Conservation (phyloP, 2,888 invertebrate species). For the Harpalus rufipes region DNA sequence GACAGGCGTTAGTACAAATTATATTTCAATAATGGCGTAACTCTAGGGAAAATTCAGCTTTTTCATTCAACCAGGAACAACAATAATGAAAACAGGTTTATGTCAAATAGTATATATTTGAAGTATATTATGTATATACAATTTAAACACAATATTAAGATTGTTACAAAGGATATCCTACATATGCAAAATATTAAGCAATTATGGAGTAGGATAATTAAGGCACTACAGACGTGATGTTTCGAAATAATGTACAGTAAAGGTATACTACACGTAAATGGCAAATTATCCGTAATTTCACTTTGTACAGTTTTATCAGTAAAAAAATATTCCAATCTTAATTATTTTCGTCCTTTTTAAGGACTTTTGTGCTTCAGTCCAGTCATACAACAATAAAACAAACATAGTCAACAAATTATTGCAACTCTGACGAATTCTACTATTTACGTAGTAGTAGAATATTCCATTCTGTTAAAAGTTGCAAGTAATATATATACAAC, state of each 20-base stretch:
- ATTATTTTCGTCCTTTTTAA: slow-evolving; percentile 28
- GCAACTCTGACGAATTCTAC: background rate
- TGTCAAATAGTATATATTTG: slow-evolving; percentile 52
- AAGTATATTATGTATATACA: slow-evolving; percentile 24
- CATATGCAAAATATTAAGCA: slow-evolving; percentile 48
- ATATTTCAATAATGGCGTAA: too few species aligned
- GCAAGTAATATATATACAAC: slow-evolving; percentile 31
- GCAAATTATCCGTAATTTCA: slow-evolving; percentile 27
- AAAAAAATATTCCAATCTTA: slow-evolving; percentile 54
- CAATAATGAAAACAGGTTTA: background rate
- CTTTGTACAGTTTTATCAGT: slow-evolving; percentile 47
- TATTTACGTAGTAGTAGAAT: background rate
- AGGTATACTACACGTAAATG: slow-evolving; percentile 39
- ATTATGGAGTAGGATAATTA: slow-evolving; percentile 56
- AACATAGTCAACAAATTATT: slow-evolving; percentile 26
- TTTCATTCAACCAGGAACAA: background rate
- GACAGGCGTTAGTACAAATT: too few species aligned
- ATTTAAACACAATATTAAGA: slow-evolving; percentile 53
- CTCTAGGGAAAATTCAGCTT: background rate
- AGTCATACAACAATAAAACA: slow-evolving; percentile 49
- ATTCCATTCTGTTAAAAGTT: background rate
- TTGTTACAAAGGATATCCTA: slow-evolving; percentile 48
- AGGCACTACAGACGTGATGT: slow-evolving; percentile 58
- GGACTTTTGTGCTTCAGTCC: slow-evolving; percentile 43
- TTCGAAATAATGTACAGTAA: slow-evolving; percentile 33